Base-by-base conservation (phyloP, 2,113 vertebrate species). In the Cyprinodon tularosa region DNA sequence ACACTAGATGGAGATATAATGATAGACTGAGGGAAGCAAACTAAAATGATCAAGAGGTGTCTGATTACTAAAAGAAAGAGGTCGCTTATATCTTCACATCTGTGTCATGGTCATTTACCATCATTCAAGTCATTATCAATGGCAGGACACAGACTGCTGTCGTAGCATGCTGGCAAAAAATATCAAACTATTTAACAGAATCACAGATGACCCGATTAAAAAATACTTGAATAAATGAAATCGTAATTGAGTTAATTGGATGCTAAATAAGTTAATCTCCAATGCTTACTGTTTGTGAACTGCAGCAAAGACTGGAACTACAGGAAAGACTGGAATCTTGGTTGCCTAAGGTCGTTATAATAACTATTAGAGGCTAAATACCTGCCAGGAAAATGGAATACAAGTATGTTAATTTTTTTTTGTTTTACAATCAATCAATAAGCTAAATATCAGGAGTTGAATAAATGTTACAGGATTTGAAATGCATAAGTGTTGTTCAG, bases 1-100 rank as follows among this genome's bases (percentile, higher is more conserved):
- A 42, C 13, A 15, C 66, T 70, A 53, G 39, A 20, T 66, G 70
- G 50, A 39, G 20, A 62, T 61, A 76, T 36, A 72, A 60, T 78
- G 50, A 76, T 63, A 2, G 47, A 74, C 48, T 71, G 57, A 36
- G 1, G 12, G 2, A 7, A 57, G 50, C 9, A 57, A n/a, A 57
- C 50, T 57, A n/a, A 4, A 70, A 68, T 66, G n/a, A 29, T 47
- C 12, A 8, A 45, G 64, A 14, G 1, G 4, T 12, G 12, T 66
- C 64, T 45, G 50, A 20, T n/a, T 7, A n/a, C 50, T 57, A 20
- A 57, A 9, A 57, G n/a, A 20, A 8, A 53, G 17, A 20, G 14
- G 14, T 57, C 20, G 20, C 50, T n/a, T 57, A 15, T 8, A 57
- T 57, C 17, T n/a, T 57, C 17, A 57, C 20, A 15, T 57, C 50